These are phyloP conservation scores for Sciurus niger DNA, from an alignment of 2,113 vertebrate genomes.

Conservation along the genomic window DNA sequence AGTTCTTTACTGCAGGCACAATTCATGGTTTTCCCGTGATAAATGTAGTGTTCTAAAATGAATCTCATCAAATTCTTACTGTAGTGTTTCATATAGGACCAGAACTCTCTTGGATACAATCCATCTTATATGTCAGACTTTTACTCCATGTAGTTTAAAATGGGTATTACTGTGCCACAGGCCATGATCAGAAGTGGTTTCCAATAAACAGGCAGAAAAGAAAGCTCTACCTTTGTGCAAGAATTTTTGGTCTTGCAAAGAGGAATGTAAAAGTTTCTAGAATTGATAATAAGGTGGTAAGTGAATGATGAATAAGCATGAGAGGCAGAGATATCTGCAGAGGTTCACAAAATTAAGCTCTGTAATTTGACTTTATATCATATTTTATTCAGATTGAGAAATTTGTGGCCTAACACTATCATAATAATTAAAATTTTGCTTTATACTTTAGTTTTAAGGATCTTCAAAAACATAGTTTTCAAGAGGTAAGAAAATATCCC, in stretches of 20 bases:
- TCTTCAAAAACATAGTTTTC: conserved; percentile 50
- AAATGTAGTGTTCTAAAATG: neutral
- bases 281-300: neutral
- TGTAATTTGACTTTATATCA: conserved; percentile 37
- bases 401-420: neutral
- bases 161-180: neutral
- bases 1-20: conserved; percentile 17
- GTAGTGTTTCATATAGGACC: neutral
- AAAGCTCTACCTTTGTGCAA: neutral
- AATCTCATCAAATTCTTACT: neutral
- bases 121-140: neutral
- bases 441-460: conserved; percentile 34
- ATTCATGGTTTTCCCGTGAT: conserved; percentile 7
- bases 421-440: conserved; percentile 39
- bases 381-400: conserved; percentile 51
- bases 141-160: conserved; percentile 45
- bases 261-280: neutral
- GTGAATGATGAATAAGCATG: neutral
- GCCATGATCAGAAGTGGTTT: neutral
- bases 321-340: neutral
- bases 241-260: conserved; percentile 27
- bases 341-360: neutral
- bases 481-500: conserved; percentile 48
- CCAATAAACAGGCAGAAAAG: neutral
- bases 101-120: neutral